Evolutionary conservation across 2,113 vertebrate genomes (phyloP), one percentile per base, ranked within the genome.

Genomic region (Python bivittatus): DNA sequence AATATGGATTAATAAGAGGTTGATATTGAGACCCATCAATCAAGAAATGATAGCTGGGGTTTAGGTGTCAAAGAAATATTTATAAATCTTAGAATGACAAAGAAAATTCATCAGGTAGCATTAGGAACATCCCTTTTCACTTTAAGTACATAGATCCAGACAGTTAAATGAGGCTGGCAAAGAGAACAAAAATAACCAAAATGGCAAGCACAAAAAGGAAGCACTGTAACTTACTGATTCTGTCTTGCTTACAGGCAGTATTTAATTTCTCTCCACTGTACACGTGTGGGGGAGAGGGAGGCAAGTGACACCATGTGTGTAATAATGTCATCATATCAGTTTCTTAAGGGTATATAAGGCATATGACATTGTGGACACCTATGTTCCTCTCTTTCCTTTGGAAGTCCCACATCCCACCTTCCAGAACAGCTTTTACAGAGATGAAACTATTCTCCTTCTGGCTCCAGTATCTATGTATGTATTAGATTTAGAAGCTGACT

Each of bases 1-100:
- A 90, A 90, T 90, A 90, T 84, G 54, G 72, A 90, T 72, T 89
- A 68, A 84, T 84, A 84, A 90, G 52, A 72, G 61, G 6, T 42
- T 58, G 89, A 84, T 54, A 90, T 90, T 84, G 38, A 54, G 33
- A 44, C 56, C 22, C 53, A 57, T 90, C 72, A 84, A 27, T 84
- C 56, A 84, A 84, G 72, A 72, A 84, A 42, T 42, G 54, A 44
- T 44, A 58, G 23, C 38, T 58, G 72, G 53, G 25, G 4, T 44
- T 38, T 56, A 38, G 42, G 25, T 79, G 52, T 79, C 52, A 58
- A 56, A 58, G 23, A 84, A 22, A 7, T 42, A 84, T 38, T 84
- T 57, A 44, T 29, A 84, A 90, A 90, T 58, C 53, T 84, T 72
- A 22, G 29, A 53, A 53, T 33, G 68, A 6, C n/a, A 83, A 90